phyloP scores from a whole-genome alignment of 2,888 invertebrate species.

The Zaprionus lineosus region DNA sequence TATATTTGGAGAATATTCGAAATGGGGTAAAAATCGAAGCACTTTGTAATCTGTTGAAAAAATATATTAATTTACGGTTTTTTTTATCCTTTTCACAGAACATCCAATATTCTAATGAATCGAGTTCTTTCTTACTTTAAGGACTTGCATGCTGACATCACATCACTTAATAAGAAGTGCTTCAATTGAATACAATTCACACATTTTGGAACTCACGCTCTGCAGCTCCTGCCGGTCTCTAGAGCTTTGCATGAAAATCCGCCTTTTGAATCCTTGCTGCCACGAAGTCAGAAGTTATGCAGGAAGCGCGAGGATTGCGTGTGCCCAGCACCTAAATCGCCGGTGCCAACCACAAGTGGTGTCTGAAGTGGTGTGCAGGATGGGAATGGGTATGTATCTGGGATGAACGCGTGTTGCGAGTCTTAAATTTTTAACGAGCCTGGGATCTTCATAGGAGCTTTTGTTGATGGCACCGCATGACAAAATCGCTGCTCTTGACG shows the following conservation, averaged over 20 bases:
- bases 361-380: conserved; percentile 2
- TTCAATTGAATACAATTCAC: conserved; percentile 10
- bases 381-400: conserved; percentile 16
- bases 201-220: background rate
- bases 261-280: conserved; percentile 40
- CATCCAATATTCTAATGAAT: too few species aligned
- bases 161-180: background rate
- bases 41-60: too few species aligned
- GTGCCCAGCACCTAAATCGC: conserved; percentile 61
- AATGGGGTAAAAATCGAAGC: too few species aligned
- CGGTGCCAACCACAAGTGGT: conserved; percentile 37
- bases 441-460: conserved; percentile 39
- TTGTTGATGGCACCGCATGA: conserved; percentile 51
- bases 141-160: background rate
- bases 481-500: conserved; percentile 52
- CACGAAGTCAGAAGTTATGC: conserved; percentile 57
- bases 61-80: background rate
- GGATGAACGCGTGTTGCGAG: conserved; percentile 43
- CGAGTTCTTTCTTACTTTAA: too few species aligned
- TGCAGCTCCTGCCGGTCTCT: conserved; percentile 37
- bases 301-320: conserved; percentile 58
- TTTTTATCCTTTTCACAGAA: too few species aligned
- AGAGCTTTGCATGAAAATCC: conserved; percentile 67
- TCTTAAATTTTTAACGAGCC: conserved; percentile 73
- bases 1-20: too few species aligned